phyloP scores from a whole-genome alignment of 2,113 vertebrate species.

The Hucho hucho region DNA sequence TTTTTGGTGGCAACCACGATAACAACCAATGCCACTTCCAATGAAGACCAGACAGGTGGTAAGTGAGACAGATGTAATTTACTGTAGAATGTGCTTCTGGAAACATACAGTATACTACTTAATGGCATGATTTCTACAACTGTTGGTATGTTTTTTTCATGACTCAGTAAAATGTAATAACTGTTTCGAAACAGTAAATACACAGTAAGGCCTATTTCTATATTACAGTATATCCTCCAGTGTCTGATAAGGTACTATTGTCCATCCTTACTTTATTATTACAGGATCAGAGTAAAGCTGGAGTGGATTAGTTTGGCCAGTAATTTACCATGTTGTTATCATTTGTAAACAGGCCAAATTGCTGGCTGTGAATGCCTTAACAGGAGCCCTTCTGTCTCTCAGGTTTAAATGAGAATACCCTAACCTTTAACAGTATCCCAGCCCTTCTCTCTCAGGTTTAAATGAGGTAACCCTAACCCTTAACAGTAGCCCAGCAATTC shows the following conservation, averaged over 20 bases:
- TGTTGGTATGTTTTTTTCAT: background rate
- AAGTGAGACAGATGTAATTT: constrained; percentile 19
- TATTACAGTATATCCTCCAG: constrained; percentile 10
- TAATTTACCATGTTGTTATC: constrained; percentile 56
- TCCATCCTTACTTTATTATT: constrained; percentile 40
- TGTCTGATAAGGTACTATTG: too few species aligned
- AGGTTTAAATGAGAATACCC: background rate
- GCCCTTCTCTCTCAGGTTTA: too few species aligned
- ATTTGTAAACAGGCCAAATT: constrained; percentile 38
- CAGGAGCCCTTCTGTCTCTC: constrained; percentile 11
- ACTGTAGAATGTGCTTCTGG: constrained; percentile 34
- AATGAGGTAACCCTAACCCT: too few species aligned
- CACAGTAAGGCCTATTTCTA: constrained; percentile 45
- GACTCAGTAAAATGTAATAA: constrained; percentile 33
- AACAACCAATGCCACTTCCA: constrained; percentile 44
- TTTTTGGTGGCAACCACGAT: constrained; percentile 58
- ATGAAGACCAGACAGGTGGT: constrained; percentile 50
- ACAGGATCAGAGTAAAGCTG: constrained; percentile 43
- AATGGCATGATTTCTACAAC: background rate
- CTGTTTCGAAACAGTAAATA: constrained; percentile 23
- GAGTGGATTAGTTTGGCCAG: constrained; percentile 23
- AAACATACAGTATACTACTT: background rate
- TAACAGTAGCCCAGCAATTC: background rate
- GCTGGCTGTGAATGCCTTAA: constrained; percentile 1
- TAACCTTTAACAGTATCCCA: too few species aligned